A percentile compares a stretch with the other conserved stretches of the same genome.
Evolutionary conservation across 2,113 vertebrate species (phyloP).

Genomic region (Nestor notabilis): DNA sequence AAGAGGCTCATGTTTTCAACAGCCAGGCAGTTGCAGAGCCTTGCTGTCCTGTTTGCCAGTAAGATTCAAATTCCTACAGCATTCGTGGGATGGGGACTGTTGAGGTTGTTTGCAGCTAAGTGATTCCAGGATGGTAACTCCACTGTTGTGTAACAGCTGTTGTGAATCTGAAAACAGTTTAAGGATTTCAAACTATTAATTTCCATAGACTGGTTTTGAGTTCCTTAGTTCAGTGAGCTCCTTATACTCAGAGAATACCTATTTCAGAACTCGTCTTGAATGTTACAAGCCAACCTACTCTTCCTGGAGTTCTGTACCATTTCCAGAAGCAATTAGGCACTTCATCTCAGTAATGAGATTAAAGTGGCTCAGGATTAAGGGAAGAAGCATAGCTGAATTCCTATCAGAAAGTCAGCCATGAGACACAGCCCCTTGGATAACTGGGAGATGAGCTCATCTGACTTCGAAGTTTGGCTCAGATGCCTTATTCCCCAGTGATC

Average conservation of each 20-base stretch:
- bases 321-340: neutral
- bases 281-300: neutral
- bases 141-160: neutral
- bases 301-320: neutral
- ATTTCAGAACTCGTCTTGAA: neutral
- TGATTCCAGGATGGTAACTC: neutral
- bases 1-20: neutral
- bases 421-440: neutral
- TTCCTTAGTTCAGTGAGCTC: neutral
- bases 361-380: neutral
- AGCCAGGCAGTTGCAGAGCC: neutral
- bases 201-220: neutral
- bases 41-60: neutral
- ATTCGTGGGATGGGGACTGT: fast-evolving
- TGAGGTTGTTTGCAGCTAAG: fast-evolving
- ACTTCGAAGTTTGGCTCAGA: neutral
- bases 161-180: neutral
- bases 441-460: neutral
- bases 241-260: neutral
- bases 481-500: neutral
- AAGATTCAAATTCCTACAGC: neutral
- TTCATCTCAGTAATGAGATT: neutral
- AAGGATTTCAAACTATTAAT: neutral
- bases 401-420: neutral
- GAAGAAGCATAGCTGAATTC: neutral